Evolutionary conservation across 2,113 vertebrate species (phyloP).

Genomic region (Oncorhynchus mykiss): DNA sequence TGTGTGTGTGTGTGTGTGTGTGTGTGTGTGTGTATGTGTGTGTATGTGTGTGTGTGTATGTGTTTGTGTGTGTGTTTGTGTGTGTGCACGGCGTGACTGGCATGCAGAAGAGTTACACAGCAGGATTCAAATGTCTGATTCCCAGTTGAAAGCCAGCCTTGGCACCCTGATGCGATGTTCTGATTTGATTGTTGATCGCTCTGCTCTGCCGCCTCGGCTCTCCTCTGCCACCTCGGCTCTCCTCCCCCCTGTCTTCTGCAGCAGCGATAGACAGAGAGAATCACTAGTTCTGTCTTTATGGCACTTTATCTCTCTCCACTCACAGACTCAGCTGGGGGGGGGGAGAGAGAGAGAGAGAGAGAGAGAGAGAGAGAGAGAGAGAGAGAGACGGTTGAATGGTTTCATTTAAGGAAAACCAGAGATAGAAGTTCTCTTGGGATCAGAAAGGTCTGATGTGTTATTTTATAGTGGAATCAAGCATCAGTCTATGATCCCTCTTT

Average conservation of each 20-base stretch:
- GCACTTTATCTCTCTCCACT: slow-evolving; percentile 1
- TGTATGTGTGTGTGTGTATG: background rate
- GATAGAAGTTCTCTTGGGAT: no score
- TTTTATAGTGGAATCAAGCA: no score
- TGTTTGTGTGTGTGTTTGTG: no score
- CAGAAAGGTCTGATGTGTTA: no score
- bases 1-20: slow-evolving; percentile 13
- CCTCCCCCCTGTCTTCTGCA: background rate
- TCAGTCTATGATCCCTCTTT: no score
- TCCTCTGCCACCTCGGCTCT: background rate
- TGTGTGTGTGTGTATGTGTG: slow-evolving; percentile 25
- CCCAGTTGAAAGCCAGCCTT: slow-evolving; percentile 33
- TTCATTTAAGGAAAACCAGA: no score
- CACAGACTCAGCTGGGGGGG: background rate
- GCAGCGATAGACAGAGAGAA: background rate
- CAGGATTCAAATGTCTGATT: slow-evolving; percentile 35
- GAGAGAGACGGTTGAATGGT: no score
- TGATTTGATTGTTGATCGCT: slow-evolving; percentile 38
- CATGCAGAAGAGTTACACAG: slow-evolving; percentile 6
- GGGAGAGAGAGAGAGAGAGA: no score
- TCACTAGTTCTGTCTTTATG: background rate
- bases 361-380: no score
- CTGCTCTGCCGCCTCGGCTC: background rate
- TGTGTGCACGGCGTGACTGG: slow-evolving; percentile 12
- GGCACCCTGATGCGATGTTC: slow-evolving; percentile 25